Evolutionary conservation across 2,113 vertebrate genomes (phyloP).

Genomic region (Peromyscus californicus): DNA sequence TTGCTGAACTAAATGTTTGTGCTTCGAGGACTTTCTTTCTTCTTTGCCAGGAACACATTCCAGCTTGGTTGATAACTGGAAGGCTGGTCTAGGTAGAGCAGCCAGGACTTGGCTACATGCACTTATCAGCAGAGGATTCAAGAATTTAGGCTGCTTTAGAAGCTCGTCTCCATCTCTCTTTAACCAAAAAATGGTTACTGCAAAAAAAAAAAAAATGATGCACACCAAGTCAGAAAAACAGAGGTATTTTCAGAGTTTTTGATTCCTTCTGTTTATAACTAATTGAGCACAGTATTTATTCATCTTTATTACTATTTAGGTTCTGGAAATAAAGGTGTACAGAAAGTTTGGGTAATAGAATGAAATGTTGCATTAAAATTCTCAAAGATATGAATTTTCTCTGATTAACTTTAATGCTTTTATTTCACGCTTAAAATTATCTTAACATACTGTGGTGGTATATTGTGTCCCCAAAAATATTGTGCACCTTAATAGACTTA

Average conservation of each 20-base stretch:
- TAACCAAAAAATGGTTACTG: constrained; percentile 14
- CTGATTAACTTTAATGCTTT: constrained; percentile 26
- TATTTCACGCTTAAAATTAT: constrained; percentile 22
- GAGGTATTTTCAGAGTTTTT: background rate
- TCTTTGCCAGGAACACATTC: constrained; percentile 33
- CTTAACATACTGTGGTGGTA: background rate
- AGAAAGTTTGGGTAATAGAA: background rate
- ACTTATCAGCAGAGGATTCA: constrained; percentile 16
- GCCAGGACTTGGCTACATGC: background rate
- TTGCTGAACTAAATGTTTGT: constrained; percentile 51
- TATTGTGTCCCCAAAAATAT: no score
- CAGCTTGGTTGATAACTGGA: constrained; percentile 23
- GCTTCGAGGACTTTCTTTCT: constrained; percentile 42
- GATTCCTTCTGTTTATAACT: background rate
- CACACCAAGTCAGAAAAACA: background rate
- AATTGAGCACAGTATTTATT: constrained; percentile 43
- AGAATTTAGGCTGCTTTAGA: constrained; percentile 9
- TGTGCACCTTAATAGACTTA: no score
- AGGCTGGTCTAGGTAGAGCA: constrained; percentile 48
- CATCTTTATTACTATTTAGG: constrained; percentile 17
- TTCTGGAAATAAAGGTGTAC: background rate
- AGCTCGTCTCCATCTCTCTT: background rate
- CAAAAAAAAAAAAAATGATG: background rate
- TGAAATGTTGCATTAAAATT: constrained; percentile 50
- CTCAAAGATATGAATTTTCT: constrained; percentile 22